Evolutionary conservation across 92 coral and sea anemone species (phyloP).

Genomic region (Nematostella vectensis): DNA sequence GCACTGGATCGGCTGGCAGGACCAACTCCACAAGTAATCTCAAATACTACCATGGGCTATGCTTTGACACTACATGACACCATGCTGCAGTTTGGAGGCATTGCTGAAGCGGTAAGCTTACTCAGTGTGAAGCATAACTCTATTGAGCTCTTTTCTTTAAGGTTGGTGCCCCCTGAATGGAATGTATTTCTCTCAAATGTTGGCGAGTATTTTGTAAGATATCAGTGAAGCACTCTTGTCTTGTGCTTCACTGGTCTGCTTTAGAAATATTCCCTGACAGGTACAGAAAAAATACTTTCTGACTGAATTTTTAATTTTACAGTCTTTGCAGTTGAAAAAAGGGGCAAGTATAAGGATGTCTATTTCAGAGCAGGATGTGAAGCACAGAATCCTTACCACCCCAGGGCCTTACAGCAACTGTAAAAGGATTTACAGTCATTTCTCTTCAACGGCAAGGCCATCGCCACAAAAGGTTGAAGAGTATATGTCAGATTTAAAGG

Average conservation of each 20-base stretch:
- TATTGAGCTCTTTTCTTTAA: too few relatives aligned
- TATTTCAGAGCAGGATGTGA: conserved; percentile 14
- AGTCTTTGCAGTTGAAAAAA: conserved; percentile 23
- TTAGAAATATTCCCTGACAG: too few relatives aligned
- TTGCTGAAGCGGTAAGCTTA: conserved; percentile 2
- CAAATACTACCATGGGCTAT: conserved; percentile 13
- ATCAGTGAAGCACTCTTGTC: too few relatives aligned
- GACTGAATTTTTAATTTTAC: too few relatives aligned
- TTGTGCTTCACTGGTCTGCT: too few relatives aligned
- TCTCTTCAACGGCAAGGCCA: conserved; percentile 16
- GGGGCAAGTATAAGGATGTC: conserved; percentile 23
- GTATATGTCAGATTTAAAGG: conserved; percentile 1
- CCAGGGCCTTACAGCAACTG: conserved; percentile 17
- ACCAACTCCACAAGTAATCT: conserved; percentile 26
- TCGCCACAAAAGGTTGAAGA: conserved; percentile 10
- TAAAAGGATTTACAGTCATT: conserved; percentile 12
- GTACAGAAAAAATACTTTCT: too few relatives aligned
- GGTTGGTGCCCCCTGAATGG: too few relatives aligned
- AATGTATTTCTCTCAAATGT: too few relatives aligned
- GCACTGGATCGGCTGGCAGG: conserved; percentile 29
- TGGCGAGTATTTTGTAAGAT: too few relatives aligned
- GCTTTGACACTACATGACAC: conserved; percentile 2
- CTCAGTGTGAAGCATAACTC: too few relatives aligned
- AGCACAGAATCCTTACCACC: conserved; percentile 15
- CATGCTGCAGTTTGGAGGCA: not conserved